Evolutionary conservation across 2,888 invertebrate species (phyloP), one percentile per base, ranked within the genome.

Genomic region (Pristionchus arcanus): DNA sequence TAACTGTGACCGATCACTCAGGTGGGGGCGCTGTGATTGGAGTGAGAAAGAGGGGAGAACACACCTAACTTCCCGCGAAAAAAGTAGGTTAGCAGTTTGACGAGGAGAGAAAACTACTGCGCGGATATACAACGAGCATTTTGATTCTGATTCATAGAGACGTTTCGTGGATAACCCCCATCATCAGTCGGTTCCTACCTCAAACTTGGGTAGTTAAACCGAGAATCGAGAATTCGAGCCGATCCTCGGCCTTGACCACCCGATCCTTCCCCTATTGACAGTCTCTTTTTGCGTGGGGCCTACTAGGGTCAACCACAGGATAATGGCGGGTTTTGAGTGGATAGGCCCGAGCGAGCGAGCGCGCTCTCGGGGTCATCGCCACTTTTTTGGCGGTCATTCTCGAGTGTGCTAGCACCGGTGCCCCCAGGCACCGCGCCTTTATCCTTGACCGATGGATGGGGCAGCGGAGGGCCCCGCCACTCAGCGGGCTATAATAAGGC

Each of bases 371-470:
- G 31, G 71, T 71, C 71, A 77, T 1, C 49, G 34, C 34, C 77
- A 34, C 37, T 77, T 77, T 77, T 77, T 77, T 77, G 77, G 77
- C 77, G 77, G 77, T 77, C 77, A 77, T 13, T 77, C 77, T 25
- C 77, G 77, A 37, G 42, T 11, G 74, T 2, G 66, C 21, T 16
- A 25, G 66, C 13, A 9, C 31, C 71, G 19, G 71, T 71, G 71
- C 71, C 77, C 68, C n/a, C 42, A 42, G 77, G 77, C 77, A 77
- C 37, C 11, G 77, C 37, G 34, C 77, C 42, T 42, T 2, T 77
- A 77, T 49, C 77, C 77, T 77, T 77, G 77, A 77, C 77, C 77
- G 77, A 74, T 31, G 49, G 19, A 42, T 16, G 7, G 1, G 15
- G 16, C 0, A 7, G 31, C 2, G 28, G 28, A 5, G 4, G 31